These are phyloP conservation scores for Scylla paramamosain DNA, from an alignment of 1,140 invertebrate genomes.

Conservation along the genomic window DNA sequence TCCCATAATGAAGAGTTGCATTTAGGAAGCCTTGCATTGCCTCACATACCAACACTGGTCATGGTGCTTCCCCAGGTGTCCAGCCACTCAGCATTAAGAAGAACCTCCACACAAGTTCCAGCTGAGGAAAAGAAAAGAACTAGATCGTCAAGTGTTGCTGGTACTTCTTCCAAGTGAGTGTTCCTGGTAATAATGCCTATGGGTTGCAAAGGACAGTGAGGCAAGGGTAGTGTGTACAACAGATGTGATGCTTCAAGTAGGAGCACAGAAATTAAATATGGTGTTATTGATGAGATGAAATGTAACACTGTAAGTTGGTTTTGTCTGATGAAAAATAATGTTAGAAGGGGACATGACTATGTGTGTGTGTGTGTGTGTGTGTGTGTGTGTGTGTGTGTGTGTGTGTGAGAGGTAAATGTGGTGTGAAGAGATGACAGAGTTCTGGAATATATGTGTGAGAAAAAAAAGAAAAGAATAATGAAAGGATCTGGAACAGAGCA, in stretches of 20 bases:
- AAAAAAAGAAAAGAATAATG: background rate
- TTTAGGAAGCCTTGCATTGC: too few relatives aligned
- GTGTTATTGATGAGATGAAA: background rate
- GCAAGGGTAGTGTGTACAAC: background rate
- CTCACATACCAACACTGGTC: too few relatives aligned
- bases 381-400: too few relatives aligned
- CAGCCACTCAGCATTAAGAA: constrained; percentile 55
- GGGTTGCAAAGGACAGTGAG: background rate
- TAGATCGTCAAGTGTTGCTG: constrained; percentile 73
- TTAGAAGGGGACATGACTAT: background rate
- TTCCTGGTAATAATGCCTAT: background rate
- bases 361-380: too few relatives aligned
- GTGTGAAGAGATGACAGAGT: too few relatives aligned
- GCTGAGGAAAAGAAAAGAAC: constrained; percentile 67
- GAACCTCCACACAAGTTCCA: constrained; percentile 73
- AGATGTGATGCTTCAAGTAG: too few relatives aligned
- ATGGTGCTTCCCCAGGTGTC: background rate
- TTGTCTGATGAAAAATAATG: too few relatives aligned
- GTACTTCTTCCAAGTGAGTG: constrained; percentile 54
- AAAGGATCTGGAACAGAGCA: background rate
- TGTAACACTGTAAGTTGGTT: too few relatives aligned
- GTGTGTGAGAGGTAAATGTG: too few relatives aligned
- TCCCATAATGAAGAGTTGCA: too few relatives aligned
- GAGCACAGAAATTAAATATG: background rate
- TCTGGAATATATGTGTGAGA: constrained; percentile 4